A percentile compares a stretch with the other conserved stretches of the same genome.
These are phyloP conservation scores for Geococcyx californianus DNA, from an alignment of 2,113 vertebrate species.

Conservation along the genomic window DNA sequence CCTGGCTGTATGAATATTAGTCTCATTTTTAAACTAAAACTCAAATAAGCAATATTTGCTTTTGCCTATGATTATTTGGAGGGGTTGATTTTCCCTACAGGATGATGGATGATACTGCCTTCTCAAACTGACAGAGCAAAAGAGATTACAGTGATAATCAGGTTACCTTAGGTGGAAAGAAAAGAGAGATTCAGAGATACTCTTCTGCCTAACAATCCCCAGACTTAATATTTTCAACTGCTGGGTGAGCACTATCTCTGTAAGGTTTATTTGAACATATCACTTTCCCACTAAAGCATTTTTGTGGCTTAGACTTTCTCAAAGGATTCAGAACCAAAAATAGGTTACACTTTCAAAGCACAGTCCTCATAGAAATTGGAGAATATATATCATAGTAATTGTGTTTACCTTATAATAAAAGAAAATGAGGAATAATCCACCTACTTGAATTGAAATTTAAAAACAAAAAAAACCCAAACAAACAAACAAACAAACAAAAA, in stretches of 20 bases:
- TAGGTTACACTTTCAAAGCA: neutral
- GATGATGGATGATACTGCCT: slow-evolving; percentile 44
- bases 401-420: slow-evolving; percentile 9
- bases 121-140: slow-evolving; percentile 58
- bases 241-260: slow-evolving; percentile 19
- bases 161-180: slow-evolving; percentile 48
- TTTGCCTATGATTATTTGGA: neutral
- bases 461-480: neutral
- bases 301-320: slow-evolving; percentile 21
- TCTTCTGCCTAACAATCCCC: slow-evolving; percentile 29
- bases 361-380: slow-evolving; percentile 19
- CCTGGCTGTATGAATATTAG: neutral
- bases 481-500: neutral
- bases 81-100: neutral
- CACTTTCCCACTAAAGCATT: neutral
- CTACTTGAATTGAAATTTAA: neutral
- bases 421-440: slow-evolving; percentile 19
- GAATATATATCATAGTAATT: neutral
- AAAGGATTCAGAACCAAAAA: slow-evolving; percentile 40
- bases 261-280: slow-evolving; percentile 53
- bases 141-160: slow-evolving; percentile 56
- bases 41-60: neutral
- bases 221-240: slow-evolving; percentile 58
- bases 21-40: slow-evolving; percentile 8
- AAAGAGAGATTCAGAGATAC: slow-evolving; percentile 15